A percentile compares a stretch with the other conserved stretches of the same genome.
Evolutionary conservation across 1,140 invertebrate genomes (phyloP).

Genomic region (Aphelenchoides besseyi): DNA sequence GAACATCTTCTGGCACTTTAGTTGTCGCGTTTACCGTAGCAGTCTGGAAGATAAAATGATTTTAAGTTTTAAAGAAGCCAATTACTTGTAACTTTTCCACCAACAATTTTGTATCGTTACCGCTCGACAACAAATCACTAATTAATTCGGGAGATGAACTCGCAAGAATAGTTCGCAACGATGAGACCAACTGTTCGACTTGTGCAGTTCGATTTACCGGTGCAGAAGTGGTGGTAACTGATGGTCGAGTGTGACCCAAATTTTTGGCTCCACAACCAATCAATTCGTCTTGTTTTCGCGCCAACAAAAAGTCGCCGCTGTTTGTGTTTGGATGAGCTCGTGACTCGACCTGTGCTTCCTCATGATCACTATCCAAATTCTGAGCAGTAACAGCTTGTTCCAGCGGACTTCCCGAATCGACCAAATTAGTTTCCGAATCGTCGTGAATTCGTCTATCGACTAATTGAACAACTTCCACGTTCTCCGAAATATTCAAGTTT

Average conservation of each 20-base stretch:
- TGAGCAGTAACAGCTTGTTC: constrained; percentile 2
- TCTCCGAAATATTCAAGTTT: not conserved
- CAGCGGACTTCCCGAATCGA: not conserved
- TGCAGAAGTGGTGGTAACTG: not conserved
- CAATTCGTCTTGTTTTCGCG: constrained; percentile 11
- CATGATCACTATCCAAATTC: constrained; percentile 20
- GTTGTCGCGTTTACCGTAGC: not conserved
- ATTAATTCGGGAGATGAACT: not conserved
- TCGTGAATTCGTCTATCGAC: not conserved
- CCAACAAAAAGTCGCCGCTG: constrained; percentile 25
- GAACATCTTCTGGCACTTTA: not conserved
- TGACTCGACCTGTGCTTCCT: constrained; percentile 11
- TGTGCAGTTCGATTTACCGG: not conserved
- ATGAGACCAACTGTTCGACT: not conserved
- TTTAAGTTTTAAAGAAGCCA: not conserved
- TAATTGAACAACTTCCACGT: not conserved
- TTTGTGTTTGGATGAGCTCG: constrained; percentile 21
- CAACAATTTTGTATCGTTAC: not conserved
- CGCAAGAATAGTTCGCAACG: not conserved
- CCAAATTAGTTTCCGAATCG: not conserved
- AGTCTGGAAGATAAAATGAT: not conserved
- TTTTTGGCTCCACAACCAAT: constrained; percentile 23
- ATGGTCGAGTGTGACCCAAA: not conserved
- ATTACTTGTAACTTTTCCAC: not conserved
- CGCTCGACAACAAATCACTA: not conserved